Evolutionary conservation across 2,113 vertebrate species (phyloP), one percentile per base, ranked within the genome.

Genomic region (Callipepla californica): DNA sequence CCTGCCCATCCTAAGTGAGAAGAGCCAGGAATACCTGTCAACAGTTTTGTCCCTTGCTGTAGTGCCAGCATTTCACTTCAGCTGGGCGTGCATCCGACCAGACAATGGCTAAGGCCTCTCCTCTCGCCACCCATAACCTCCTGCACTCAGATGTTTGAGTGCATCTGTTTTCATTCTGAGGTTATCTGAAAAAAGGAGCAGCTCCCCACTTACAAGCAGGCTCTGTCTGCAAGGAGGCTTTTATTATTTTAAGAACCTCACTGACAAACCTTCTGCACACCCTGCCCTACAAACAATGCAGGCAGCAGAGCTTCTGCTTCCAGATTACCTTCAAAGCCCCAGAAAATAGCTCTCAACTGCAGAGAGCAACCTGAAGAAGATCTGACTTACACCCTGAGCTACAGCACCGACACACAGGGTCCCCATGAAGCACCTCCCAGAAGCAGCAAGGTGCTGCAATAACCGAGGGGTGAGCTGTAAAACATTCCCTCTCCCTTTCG

Each of bases 251-350:
- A 40, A 40, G 85, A 97, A 97, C 95, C 89, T 92, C 85, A 87
- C 95, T 89, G 93, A 88, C 85, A 82, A 95, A 74, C 65, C 25
- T 95, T 90, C 89, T 91, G 97, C 68, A 94, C 77, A 73, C 66
- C 66, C 94, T 96, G 83, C 80, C 8, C 53, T 38, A 57, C 14
- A 63, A 25, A 34, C 75, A 85, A 34, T 70, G 75, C 38, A 58
- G 86, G 63, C 47, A 58, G 69, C 82, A 78, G n/a, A 53, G 73
- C 59, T 45, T 50, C 62, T 25, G 50, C 50, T 70, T 76, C 40
- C 55, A 80, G 66, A 77, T 67, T 85, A 23, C 48, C 97, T 98
- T 98, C 96, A 98, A 97, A 98, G 87, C 97, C 95, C 91, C 87
- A 90, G 80, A 91, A 85, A 72, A 22, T 19, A 50, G 36, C 66